Percentiles rank a stretch among this genome's conserved stretches.
These are phyloP conservation scores for Zoanthus gigantus DNA, from an alignment of 92 coral and sea anemone genomes.

Conservation along the genomic window DNA sequence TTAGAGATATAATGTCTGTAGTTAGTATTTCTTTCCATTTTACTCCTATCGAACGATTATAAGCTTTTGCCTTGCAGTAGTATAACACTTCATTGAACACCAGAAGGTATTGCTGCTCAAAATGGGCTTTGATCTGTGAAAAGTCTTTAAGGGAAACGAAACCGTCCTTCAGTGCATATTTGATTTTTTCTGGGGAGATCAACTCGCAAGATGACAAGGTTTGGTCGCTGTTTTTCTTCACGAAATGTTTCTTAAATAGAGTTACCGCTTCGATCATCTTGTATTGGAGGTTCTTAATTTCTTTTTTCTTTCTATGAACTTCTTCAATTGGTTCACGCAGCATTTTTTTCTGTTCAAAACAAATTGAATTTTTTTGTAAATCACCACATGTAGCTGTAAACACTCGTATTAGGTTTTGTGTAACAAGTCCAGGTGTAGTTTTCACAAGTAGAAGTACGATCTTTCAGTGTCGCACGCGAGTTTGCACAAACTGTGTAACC, in stretches of 20 bases:
- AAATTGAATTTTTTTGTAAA: neutral
- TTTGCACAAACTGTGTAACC: neutral
- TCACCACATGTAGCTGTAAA: constrained; percentile 1
- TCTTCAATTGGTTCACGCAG: constrained; percentile 10
- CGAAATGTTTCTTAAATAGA: constrained; percentile 12
- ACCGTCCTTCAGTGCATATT: constrained; percentile 18
- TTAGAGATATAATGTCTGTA: constrained; percentile 18
- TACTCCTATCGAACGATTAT: neutral
- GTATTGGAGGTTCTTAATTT: constrained; percentile 7
- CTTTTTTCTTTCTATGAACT: constrained; percentile 16
- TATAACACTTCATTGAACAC: constrained; percentile 24
- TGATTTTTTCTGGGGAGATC: constrained; percentile 5
- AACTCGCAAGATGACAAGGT: neutral
- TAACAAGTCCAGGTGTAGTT: neutral
- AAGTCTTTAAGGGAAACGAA: constrained; percentile 14
- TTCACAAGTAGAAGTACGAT: neutral
- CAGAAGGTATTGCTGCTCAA: constrained; percentile 13
- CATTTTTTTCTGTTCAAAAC: constrained; percentile 16
- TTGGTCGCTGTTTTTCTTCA: constrained; percentile 7
- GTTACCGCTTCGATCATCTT: constrained; percentile 36
- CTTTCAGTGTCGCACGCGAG: neutral
- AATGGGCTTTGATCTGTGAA: constrained; percentile 7
- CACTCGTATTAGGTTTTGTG: neutral
- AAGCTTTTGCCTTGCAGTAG: constrained; percentile 22
- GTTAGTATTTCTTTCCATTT: constrained; percentile 39